Base-by-base conservation (phyloP, 2,888 invertebrate species). In the Fragum fragum region DNA sequence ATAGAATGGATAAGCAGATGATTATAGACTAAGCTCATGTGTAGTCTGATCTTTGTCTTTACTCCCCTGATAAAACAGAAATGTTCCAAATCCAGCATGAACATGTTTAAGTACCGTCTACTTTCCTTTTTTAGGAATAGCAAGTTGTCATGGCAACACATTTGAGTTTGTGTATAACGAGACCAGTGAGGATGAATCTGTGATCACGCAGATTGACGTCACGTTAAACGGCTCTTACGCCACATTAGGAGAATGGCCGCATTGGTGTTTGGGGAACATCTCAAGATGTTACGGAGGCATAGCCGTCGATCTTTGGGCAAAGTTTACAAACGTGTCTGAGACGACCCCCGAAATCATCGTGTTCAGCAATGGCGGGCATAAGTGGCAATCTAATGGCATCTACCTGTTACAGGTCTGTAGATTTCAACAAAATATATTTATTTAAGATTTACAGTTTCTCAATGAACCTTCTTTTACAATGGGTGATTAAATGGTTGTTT, bases 211-310 rank as follows among this genome's bases (percentile, higher is more conserved):
- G 26, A 32, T 61, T 11, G 42, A 72, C 39, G 71, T 82, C 26
- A 77, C 79, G 21, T 77, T 83, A 1, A 47, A 76, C 14, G 91
- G 90, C 2, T 89, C 90, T 32, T 86, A 89, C 70, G 87, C 83
- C 21, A 76, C 87, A 55, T 82, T 94, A 11, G 92, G 91, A 26
- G 77, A 88, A 28, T 92, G 87, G 79, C 91, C 91, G 0, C 91
- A 93, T 76, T 90, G 92, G 89, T 94, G 94, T 76, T 83, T 92
- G n/a, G 93, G 93, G n/a, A 90, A 93, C 86, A 63, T 94, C 68
- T 79, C 82, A 6, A 76, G 72, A 9, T 94, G 94, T 84, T 26
- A 55, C 0, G 73, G 88, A 7, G 94, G 94, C 21, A 81, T 94
- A 42, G 90, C 89, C 7, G 52, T 93, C 0, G 79, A 84, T 18